A percentile compares a stretch with the other conserved stretches of the same genome.
Conservation (phyloP, 2,113 vertebrate species). For the Platysteira castanea region DNA sequence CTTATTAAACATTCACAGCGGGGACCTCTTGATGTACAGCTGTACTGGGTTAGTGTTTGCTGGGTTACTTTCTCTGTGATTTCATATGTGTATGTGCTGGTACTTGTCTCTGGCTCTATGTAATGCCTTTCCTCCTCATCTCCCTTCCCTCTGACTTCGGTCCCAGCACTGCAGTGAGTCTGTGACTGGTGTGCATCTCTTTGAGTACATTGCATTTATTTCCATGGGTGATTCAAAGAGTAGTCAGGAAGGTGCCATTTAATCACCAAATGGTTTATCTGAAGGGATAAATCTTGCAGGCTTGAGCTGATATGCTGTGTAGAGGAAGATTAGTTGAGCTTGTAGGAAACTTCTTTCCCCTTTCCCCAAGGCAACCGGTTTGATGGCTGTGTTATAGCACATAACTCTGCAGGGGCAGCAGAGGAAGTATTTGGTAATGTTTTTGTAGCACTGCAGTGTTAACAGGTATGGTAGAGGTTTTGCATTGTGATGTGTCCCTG, state of each 20-base stretch:
- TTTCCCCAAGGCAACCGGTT: not conserved
- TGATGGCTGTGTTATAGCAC: not conserved
- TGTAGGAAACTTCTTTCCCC: not conserved
- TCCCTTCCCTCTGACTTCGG: not conserved
- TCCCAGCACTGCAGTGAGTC: conserved; percentile 6
- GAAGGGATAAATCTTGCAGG: not conserved
- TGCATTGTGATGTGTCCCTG: fast-evolving
- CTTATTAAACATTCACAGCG: not conserved
- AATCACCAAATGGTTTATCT: not conserved
- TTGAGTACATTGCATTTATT: not conserved
- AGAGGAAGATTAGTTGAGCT: not conserved
- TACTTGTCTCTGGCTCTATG: not conserved
- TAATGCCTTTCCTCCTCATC: not conserved
- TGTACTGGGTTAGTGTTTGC: not conserved
- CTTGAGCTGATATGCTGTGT: not conserved
- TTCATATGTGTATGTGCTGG: fast-evolving
- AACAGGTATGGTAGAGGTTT: not conserved
- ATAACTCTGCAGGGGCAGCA: not conserved
- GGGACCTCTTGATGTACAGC: not conserved
- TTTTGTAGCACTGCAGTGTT: not conserved
- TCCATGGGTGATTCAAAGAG: not conserved
- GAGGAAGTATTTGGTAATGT: not conserved
- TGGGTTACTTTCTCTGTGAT: not conserved
- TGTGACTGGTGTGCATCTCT: not conserved
- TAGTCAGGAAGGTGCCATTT: not conserved